Base-by-base conservation (phyloP, 2,888 invertebrate genomes). In the Allolobophora icterica region DNA sequence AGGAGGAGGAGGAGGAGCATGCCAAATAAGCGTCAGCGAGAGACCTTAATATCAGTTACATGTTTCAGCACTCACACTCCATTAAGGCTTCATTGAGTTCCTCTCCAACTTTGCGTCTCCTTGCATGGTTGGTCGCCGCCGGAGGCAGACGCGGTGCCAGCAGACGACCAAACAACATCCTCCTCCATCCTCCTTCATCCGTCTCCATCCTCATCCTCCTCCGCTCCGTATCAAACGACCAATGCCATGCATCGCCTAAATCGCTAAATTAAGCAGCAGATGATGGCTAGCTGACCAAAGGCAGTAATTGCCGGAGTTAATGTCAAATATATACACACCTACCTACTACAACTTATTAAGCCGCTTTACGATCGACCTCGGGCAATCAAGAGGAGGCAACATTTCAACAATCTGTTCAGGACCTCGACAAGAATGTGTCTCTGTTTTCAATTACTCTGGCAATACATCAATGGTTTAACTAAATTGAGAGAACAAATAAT, bases 11-110 rank as follows among this genome's bases (percentile, higher is more conserved):
- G 38, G 38, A 38, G 17, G 15, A 52, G 71, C 71, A 71, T 71
- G 71, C 71, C 71, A n/a, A 13, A 71, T n/a, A 71, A 71, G 71
- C 71, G n/a, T 4, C 52, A 52, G 71, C 30, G 6, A 71, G 71
- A 71, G 71, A 19, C 71, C 30, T n/a, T 71, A 71, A 71, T 71
- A 71, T 71, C 71, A 71, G 71, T 71, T 71, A 71, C 71, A 71
- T 71, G 71, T 71, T 71, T 71, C 71, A 71, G 71, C 71, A 71
- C 71, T 71, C 71, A 71, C 71, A 71, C 71, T 71, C 71, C 71
- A 71, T 71, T 71, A 71, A 71, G 30, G n/a, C 71, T 71, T 71
- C 71, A 71, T 71, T 71, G 30, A 71, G 71, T n/a, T 71, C 24
- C 52, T 71, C 71, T 71, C 71, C n/a, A 71, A 71, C 1, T 71